Base-by-base conservation (phyloP, 2,113 vertebrate genomes). In the Megalops atlanticus region DNA sequence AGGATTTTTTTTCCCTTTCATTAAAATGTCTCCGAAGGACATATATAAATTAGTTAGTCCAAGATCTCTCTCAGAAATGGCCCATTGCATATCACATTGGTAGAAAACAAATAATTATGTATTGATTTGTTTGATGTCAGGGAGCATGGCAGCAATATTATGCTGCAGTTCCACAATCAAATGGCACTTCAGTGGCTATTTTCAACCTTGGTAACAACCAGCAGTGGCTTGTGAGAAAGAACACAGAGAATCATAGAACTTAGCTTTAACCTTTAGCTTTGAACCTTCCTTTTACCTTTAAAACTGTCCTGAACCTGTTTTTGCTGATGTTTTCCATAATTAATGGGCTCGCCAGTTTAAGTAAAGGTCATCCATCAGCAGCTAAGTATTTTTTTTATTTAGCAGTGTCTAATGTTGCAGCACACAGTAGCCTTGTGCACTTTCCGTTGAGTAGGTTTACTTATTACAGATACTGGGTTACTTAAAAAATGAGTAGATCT, bases 31-130 rank as follows among this genome's bases (percentile, higher is more conserved):
- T 73, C 3, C 38, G 7, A 27, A 16, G 70, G 27, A 31, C 70
- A 3, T 73, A 68, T 71, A 31, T 71, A 27, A 71, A 31, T 33
- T 27, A 71, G 33, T 71, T 71, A 71, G 36, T 43, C 24, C 40
- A 10, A 21, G 24, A 27, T 40, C 2, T 74, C 18, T 74, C 18
- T 43, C 40, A 74, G 10, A n/a, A 36, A 74, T 41, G 35, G 11
- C 38, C 15, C 14, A 41, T 31, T 76, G 74, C n/a, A 35, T 27
- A 76, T 49, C 43, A 49, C 43, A 4, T 47, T 31, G 15, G 14
- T 35, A 21, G 27, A 14, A 7, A n/a, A 76, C n/a, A 40, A 47
- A 76, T 76, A 49, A 76, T 76, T 49, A 49, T 76, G 1, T 76
- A 76, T 76, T 40, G 74, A 76, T 76, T 47, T 5, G 45, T n/a